Percentiles rank a stretch among this genome's conserved stretches.
These are phyloP conservation scores for Tringa solitaria DNA, from an alignment of 2,113 vertebrate genomes.

Conservation along the genomic window DNA sequence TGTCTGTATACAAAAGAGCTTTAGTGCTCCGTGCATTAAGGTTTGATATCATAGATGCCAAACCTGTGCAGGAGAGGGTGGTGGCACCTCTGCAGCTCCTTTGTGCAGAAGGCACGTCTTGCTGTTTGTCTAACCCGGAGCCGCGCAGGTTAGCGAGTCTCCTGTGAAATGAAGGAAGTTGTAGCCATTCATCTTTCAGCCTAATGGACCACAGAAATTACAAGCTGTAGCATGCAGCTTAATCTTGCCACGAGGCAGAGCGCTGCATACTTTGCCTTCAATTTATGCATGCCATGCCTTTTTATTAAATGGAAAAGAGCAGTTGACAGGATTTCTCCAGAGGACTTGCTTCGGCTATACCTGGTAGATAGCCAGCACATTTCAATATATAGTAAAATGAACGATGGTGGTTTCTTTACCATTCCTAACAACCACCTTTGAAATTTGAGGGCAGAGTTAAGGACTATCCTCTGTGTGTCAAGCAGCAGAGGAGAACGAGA, in stretches of 20 bases:
- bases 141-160: not conserved
- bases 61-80: not conserved
- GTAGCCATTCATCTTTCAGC: slow-evolving; percentile 38
- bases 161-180: slow-evolving; percentile 5
- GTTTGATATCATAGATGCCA: not conserved
- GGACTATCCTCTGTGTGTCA: not conserved
- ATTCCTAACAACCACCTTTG: not conserved
- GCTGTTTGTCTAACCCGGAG: not conserved
- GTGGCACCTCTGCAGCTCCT: not conserved
- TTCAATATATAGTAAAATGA: not conserved
- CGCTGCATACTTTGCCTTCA: slow-evolving; percentile 47
- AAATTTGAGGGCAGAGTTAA: not conserved
- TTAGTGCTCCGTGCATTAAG: not conserved
- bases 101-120: not conserved
- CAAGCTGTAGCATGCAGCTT: slow-evolving; percentile 54
- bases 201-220: slow-evolving; percentile 56
- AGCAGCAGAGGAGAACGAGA: not conserved
- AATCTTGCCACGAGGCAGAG: slow-evolving; percentile 57
- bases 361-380: not conserved
- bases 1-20: not conserved
- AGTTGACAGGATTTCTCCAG: slow-evolving; percentile 35
- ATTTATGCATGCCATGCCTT: slow-evolving; percentile 54
- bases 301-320: slow-evolving; percentile 25
- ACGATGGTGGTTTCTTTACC: not conserved
- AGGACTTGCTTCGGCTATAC: not conserved